phyloP scores from a whole-genome alignment of 2,888 invertebrate species.

The Cetonia aurata region DNA sequence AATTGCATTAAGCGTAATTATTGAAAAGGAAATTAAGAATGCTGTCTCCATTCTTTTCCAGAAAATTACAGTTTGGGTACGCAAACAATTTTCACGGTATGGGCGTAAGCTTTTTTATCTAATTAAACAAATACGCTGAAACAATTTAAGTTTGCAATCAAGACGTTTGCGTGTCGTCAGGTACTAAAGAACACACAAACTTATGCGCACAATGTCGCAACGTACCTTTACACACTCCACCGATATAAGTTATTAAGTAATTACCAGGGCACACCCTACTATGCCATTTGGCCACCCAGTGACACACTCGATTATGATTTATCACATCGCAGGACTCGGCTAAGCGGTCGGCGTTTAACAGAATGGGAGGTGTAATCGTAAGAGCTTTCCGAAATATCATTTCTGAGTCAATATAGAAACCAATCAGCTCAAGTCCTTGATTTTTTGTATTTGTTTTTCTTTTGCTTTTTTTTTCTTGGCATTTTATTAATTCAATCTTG shows the following conservation, averaged over 20 bases:
- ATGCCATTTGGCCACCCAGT: slow-evolving; percentile 39
- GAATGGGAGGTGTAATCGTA: slow-evolving; percentile 20
- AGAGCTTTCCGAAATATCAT: slow-evolving; percentile 3
- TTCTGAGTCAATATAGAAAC: no score
- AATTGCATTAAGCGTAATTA: no score
- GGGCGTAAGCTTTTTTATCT: background rate
- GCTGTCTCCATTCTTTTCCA: no score
- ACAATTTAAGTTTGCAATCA: slow-evolving; percentile 24
- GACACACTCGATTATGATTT: slow-evolving; percentile 39
- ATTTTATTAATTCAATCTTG: no score
- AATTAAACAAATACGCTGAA: slow-evolving; percentile 18
- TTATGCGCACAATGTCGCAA: slow-evolving; percentile 30
- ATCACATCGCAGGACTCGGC: slow-evolving; percentile 32
- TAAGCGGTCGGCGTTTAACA: slow-evolving; percentile 16
- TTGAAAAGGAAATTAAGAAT: no score
- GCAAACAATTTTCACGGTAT: background rate
- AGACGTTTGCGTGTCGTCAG: slow-evolving; percentile 15
- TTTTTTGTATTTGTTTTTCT: no score
- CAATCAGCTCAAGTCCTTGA: no score
- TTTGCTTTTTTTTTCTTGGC: no score
- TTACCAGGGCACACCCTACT: slow-evolving; percentile 46
- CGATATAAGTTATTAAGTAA: slow-evolving; percentile 47
- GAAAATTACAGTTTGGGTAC: no score
- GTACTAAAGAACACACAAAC: slow-evolving; percentile 32
- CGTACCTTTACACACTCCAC: slow-evolving; percentile 13